phyloP scores from a whole-genome alignment of 2,888 invertebrate species.

The Parnassius smintheus region DNA sequence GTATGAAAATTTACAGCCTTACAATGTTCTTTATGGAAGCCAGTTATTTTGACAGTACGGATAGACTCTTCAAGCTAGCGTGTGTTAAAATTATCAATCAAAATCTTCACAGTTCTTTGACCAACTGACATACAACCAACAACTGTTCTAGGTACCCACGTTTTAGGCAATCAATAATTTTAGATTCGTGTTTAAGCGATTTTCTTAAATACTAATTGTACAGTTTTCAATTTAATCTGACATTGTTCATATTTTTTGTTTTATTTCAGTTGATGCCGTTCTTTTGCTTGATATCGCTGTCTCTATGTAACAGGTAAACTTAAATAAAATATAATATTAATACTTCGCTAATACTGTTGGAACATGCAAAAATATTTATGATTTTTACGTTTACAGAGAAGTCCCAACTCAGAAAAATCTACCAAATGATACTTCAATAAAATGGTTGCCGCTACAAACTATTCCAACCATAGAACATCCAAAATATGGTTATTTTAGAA shows the following conservation, averaged over 20 bases:
- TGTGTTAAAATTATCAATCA: no score
- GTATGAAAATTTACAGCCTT: no score
- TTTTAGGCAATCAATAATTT: no score
- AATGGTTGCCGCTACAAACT: background rate
- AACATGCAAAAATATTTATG: background rate
- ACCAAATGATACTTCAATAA: background rate
- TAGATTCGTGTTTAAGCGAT: no score
- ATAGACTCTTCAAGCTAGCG: no score
- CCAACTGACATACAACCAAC: no score
- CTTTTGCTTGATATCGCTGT: slow-evolving; percentile 8
- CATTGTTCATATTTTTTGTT: slow-evolving; percentile 1
- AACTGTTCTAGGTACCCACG: no score
- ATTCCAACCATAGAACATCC: background rate
- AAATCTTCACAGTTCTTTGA: no score
- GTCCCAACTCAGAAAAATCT: background rate
- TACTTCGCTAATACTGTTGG: background rate
- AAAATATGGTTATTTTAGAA: slow-evolving; percentile 7
- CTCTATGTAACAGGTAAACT: slow-evolving; percentile 14
- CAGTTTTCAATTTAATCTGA: no score
- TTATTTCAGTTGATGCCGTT: slow-evolving; percentile 21
- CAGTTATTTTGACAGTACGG: no score
- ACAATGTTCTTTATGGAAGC: no score
- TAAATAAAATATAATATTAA: background rate
- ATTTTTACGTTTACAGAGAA: background rate
- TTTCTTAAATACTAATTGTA: no score